Conservation (phyloP, 2,888 invertebrate species). For the Oegoconia quadripuncta region DNA sequence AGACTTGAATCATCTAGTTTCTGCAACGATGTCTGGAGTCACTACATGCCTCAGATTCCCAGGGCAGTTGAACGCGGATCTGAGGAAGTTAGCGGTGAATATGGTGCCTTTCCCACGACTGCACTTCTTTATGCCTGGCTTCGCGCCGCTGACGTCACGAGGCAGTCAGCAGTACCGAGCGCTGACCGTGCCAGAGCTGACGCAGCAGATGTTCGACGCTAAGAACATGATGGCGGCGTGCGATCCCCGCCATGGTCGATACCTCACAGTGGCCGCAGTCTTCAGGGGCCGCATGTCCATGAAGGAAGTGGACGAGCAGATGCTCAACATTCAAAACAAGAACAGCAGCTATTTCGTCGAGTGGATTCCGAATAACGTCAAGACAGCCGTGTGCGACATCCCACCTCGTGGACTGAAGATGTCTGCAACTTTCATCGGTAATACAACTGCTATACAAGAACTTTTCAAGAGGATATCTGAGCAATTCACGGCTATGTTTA, state of each 20-base stretch:
- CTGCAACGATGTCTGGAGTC: conserved; percentile 66
- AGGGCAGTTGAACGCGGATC: conserved; percentile 84
- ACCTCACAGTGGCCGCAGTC: conserved; percentile 92
- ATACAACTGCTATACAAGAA: conserved; percentile 92
- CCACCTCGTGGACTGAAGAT: conserved; percentile 87
- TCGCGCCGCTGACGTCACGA: conserved; percentile 85
- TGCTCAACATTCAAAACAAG: conserved; percentile 87
- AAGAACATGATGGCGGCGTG: conserved; percentile 98
- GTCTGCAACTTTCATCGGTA: conserved; percentile 93
- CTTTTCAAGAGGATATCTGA: conserved; percentile 91
- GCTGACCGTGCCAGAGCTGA: conserved; percentile 92
- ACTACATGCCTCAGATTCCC: conserved; percentile 67
- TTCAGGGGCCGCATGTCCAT: conserved; percentile 95
- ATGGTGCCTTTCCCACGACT: conserved; percentile 86
- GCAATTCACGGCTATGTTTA: conserved; percentile 94
- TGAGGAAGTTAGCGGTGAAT: conserved; percentile 71
- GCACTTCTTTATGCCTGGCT: conserved; percentile 79
- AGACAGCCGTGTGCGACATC: conserved; percentile 89
- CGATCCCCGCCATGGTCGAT: conserved; percentile 93
- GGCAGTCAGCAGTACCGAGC: conserved; percentile 93
- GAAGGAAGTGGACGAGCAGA: conserved; percentile 93
- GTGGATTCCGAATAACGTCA: conserved; percentile 90
- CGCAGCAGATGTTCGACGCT: conserved; percentile 94
- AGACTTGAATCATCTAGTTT: conserved; percentile 81
- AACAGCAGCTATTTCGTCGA: conserved; percentile 88